Evolutionary conservation across 2,797 vertebrate species (phyloP).

Genomic region (Enteromius thamalakanensis): DNA sequence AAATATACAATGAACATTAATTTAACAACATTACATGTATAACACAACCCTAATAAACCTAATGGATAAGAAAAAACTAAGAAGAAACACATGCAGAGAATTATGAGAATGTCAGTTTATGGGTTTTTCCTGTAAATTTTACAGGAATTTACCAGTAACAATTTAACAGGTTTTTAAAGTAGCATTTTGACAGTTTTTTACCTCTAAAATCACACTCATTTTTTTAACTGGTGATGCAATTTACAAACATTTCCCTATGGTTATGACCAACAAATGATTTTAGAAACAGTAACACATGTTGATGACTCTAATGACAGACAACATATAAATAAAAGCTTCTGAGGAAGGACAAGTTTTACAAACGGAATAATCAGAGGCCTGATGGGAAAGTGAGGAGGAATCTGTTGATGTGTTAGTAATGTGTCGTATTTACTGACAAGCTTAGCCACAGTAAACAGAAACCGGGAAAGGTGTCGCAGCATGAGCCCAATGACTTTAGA

Average conservation of each 20-base stretch:
- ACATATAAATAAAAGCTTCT: slow-evolving; percentile 57
- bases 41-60: too few species aligned
- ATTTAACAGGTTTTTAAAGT: too few species aligned
- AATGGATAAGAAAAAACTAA: too few species aligned
- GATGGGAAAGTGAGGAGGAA: slow-evolving; percentile 44
- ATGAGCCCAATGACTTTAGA: slow-evolving; percentile 93
- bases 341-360: slow-evolving; percentile 56
- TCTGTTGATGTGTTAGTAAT: slow-evolving; percentile 46
- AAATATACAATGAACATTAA: too few species aligned
- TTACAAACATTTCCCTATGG: not conserved
- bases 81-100: too few species aligned
- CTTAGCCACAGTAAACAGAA: slow-evolving; percentile 90
- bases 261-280: slow-evolving; percentile 19
- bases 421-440: slow-evolving; percentile 76
- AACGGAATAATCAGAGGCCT: slow-evolving; percentile 60
- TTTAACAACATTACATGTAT: too few species aligned
- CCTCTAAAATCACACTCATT: too few species aligned
- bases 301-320: slow-evolving; percentile 55
- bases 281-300: slow-evolving; percentile 44
- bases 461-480: slow-evolving; percentile 82
- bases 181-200: too few species aligned
- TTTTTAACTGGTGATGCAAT: not conserved
- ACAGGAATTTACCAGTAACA: too few species aligned
- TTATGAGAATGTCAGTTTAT: too few species aligned
- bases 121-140: too few species aligned